Conservation (phyloP, 2,113 vertebrate genomes). For the Hassar affinis region DNA sequence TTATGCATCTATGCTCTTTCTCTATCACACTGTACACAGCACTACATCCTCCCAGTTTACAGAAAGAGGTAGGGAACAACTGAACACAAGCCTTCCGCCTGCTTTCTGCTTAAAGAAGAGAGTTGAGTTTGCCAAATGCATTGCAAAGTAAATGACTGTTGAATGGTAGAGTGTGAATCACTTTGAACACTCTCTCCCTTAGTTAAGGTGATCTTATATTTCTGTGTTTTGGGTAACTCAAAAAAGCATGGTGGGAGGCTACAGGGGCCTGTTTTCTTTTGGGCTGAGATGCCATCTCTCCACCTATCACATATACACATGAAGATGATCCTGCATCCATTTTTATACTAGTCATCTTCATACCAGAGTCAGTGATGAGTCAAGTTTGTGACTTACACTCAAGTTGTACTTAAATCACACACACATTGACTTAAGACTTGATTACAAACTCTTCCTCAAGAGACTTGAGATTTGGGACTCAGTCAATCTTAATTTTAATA, state of each 20-base stretch:
- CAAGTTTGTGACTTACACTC: too few relatives aligned
- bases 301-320: neutral
- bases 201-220: neutral
- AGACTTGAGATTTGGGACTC: too few relatives aligned
- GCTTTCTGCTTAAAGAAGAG: neutral
- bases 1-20: slow-evolving; percentile 3
- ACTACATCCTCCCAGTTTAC: neutral
- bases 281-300: neutral
- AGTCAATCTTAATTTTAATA: too few relatives aligned
- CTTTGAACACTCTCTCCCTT: neutral
- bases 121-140: neutral
- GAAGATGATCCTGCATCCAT: neutral
- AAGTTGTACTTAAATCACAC: too few relatives aligned
- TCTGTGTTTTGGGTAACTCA: neutral
- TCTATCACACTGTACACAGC: neutral
- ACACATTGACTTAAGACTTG: too few relatives aligned
- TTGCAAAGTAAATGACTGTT: neutral
- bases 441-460: too few relatives aligned
- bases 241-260: neutral
- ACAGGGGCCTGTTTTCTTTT: neutral
- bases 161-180: neutral
- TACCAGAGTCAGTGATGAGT: neutral
- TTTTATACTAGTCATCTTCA: neutral
- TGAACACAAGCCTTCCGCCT: neutral
- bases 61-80: neutral